Percentiles rank a stretch among this genome's conserved stretches.
These are phyloP conservation scores for Caradrina clavipalpis DNA, from an alignment of 2,888 invertebrate genomes.

Conservation along the genomic window DNA sequence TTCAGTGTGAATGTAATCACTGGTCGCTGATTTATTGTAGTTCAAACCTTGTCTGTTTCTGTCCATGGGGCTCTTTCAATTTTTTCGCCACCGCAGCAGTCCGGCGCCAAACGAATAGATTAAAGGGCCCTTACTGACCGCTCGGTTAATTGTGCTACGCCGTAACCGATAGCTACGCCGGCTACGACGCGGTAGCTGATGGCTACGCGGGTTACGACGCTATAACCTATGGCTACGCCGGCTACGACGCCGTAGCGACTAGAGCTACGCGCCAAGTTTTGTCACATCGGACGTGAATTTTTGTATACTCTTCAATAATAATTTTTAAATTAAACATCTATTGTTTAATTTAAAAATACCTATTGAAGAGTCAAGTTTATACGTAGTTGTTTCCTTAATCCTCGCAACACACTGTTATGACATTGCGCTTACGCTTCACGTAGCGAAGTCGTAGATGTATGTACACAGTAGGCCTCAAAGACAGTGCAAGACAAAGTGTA, in stretches of 20 bases:
- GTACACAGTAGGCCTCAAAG: background rate
- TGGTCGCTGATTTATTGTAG: slow-evolving; percentile 23
- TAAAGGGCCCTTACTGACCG: too few relatives aligned
- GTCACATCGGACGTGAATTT: background rate
- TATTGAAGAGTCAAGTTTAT: too few relatives aligned
- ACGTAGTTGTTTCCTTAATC: too few relatives aligned
- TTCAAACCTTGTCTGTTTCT: background rate
- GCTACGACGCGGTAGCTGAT: too few relatives aligned
- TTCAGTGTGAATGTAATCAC: slow-evolving; percentile 35
- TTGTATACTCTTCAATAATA: too few relatives aligned
- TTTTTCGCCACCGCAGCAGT: too few relatives aligned
- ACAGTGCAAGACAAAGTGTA: background rate
- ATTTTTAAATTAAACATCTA: too few relatives aligned
- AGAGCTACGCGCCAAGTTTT: background rate
- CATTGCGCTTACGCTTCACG: background rate
- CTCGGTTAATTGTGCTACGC: slow-evolving; percentile 8
- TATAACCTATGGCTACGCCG: slow-evolving; percentile 31
- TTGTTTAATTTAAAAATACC: too few relatives aligned
- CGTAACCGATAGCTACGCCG: slow-evolving; percentile 32
- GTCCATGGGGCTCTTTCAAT: too few relatives aligned
- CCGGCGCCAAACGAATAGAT: too few relatives aligned
- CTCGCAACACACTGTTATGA: background rate
- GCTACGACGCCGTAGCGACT: slow-evolving; percentile 25
- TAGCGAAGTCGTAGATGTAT: slow-evolving; percentile 9
- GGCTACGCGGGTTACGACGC: slow-evolving; percentile 27